Evolutionary conservation across 2,888 invertebrate species (phyloP), one percentile per base, ranked within the genome.

Genomic region (Cataglyphis livida): DNA sequence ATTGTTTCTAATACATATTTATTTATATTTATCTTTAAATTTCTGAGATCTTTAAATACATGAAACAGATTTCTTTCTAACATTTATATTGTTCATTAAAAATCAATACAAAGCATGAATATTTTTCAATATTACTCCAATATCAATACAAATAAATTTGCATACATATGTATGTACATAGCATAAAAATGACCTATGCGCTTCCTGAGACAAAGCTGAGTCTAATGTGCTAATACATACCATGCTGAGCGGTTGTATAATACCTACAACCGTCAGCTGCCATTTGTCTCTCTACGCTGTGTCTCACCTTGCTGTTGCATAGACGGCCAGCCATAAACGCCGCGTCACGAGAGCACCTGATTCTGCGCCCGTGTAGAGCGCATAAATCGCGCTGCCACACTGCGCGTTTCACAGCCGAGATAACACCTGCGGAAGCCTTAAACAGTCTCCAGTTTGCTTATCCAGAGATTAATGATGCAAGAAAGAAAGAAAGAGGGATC

Each of bases 371-470:
- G 90, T 91, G 91, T 73, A 89, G 89, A 93, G 92, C 91, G 91
- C 92, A 89, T 90, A 44, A 75, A 89, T 88, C 86, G 91, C 92
- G 91, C 92, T 88, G 89, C 89, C 90, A 90, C 91, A 90, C 90
- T 85, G 89, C 86, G 87, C 87, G 85, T 87, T 70, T 92, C 90
- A 85, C 89, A 89, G 91, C 89, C 87, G 89, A 88, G 87, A 75
- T 51, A 75, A 89, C 93, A 94, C 93, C 94, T 94, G 94, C 92
- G 91, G 93, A 94, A 94, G 94, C 93, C 93, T 94, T 94, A 94
- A 94, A 94, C 94, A 94, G 94, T 93, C 94, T 94, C 93, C 94
- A 93, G 91, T 93, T 93, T 92, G 93, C 93, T 93, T 93, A 93
- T 93, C 93, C 93, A 85, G 91, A 90, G 90, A 89, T 91, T 88